Conservation (phyloP, 2,888 invertebrate species). For the Idaea dimidiata region DNA sequence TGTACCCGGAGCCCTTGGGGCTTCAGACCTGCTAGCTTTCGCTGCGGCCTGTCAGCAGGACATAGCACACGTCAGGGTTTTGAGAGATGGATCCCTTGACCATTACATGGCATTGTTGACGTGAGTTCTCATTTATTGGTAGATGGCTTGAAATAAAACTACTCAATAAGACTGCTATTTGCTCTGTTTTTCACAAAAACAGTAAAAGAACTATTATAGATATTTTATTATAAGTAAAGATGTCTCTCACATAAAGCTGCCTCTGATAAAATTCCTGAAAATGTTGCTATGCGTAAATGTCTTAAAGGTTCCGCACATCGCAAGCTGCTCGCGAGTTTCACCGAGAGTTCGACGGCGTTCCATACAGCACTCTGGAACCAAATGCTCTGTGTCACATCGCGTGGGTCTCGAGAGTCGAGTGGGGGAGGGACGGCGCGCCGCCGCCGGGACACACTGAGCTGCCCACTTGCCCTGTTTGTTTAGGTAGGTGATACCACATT, state of each 20-base stretch:
- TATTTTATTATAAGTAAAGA: too few relatives aligned
- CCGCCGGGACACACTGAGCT: constrained; percentile 93
- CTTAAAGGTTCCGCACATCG: constrained; percentile 83
- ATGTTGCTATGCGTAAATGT: constrained; percentile 11
- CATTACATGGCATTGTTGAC: constrained; percentile 98
- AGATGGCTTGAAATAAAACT: too few relatives aligned
- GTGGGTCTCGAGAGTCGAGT: constrained; percentile 96
- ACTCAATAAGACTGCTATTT: too few relatives aligned
- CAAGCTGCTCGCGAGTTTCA: constrained; percentile 95
- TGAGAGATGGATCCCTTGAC: constrained; percentile 95
- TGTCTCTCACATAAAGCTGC: too few relatives aligned
- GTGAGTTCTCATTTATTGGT: constrained; percentile 67
- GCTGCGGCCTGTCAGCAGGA: constrained; percentile 95
- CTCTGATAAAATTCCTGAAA: too few relatives aligned
- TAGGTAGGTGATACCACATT: constrained; percentile 77
- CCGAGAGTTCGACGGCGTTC: constrained; percentile 93
- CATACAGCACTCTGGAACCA: constrained; percentile 96
- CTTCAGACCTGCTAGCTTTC: constrained; percentile 95
- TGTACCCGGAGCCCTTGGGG: constrained; percentile 94
- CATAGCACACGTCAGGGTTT: constrained; percentile 94
- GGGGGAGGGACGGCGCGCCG: constrained; percentile 86
- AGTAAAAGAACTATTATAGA: too few relatives aligned
- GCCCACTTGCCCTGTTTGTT: constrained; percentile 97
- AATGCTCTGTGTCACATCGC: constrained; percentile 95
- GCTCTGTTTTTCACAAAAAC: too few relatives aligned